Base-by-base conservation (phyloP, 2,888 invertebrate genomes). In the Lasioglossum morio region DNA sequence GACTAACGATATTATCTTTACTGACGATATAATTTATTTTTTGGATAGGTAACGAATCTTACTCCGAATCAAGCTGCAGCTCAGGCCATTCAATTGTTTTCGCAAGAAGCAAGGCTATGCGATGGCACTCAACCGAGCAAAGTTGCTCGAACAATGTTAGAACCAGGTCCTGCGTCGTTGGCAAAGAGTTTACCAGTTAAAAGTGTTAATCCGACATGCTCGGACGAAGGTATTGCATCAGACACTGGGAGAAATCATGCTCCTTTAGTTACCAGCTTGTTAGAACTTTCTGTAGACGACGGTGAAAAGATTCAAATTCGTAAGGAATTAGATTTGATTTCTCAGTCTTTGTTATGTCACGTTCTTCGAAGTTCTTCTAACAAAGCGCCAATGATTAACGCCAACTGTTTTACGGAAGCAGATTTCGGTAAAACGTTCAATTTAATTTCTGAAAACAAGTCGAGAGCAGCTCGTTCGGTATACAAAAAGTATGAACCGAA, bases 51-150 rank as follows among this genome's bases (percentile, higher is more conserved):
- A 82, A 96, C 97, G 93, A 97, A 97, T 93, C 96, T 98, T 92
- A 97, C 98, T 85, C 97, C 98, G 86, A 98, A 99, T 96, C 98
- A 98, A 95, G 98, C 99, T 79, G 99, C 99, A 46, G 98, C 98
- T 0, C 97, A 97, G 94, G 99, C 99, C 16, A 97, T 99, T 90
- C 97, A 98, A 93, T 96, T 99, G 85, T 98, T 98, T 94, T 97
- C 97, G 85, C 97, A 97, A 95, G 98, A 98, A 94, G 98, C 98
- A 37, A 96, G 97, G 90, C 96, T 99, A 48, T 99, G 99, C 96
- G 98, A 98, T 95, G 94, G 94, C 16, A 96, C 96, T 85, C 97
- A 97, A 91, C 96, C 96, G 16, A 97, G 96, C 92, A 97, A 98
- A 96, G 97, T 97, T 89, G 96, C 97, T 72, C 96, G 97, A 91